These are phyloP conservation scores for Masnerella sp. DNA, from an alignment of 2,888 invertebrate species.

Conservation along the genomic window DNA sequence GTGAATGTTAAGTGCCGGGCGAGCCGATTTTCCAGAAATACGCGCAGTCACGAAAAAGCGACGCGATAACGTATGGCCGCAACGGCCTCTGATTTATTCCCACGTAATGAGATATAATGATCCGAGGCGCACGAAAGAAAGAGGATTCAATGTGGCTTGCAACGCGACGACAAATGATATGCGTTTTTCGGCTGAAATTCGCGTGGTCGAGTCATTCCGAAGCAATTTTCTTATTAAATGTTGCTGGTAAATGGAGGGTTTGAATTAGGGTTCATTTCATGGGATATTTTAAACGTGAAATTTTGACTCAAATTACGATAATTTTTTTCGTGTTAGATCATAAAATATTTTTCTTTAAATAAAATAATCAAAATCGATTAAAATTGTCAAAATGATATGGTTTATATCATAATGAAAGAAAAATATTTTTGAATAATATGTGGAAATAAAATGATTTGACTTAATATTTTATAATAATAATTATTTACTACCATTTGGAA, in stretches of 20 bases:
- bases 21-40: slow-evolving; percentile 35
- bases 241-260: slow-evolving; percentile 25
- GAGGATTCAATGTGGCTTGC: slow-evolving; percentile 41
- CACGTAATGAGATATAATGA: slow-evolving; percentile 56
- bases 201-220: slow-evolving; percentile 17
- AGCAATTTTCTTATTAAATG: slow-evolving; percentile 24
- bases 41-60: slow-evolving; percentile 49
- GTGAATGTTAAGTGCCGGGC: slow-evolving; percentile 50
- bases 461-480: too few species aligned
- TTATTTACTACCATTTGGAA: too few species aligned
- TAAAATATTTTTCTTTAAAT: too few species aligned
- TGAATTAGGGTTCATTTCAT: too few species aligned
- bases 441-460: too few species aligned
- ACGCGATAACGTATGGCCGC: slow-evolving; percentile 43
- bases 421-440: too few species aligned
- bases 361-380: too few species aligned
- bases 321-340: too few species aligned
- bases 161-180: slow-evolving; percentile 38
- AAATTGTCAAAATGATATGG: too few species aligned
- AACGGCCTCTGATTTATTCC: slow-evolving; percentile 46
- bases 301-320: too few species aligned
- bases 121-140: slow-evolving; percentile 52
- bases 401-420: too few species aligned
- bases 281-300: too few species aligned
- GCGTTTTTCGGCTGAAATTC: slow-evolving; percentile 15